These are phyloP conservation scores for Helicoverpa assulta DNA, from an alignment of 2,888 invertebrate species.

Conservation along the genomic window DNA sequence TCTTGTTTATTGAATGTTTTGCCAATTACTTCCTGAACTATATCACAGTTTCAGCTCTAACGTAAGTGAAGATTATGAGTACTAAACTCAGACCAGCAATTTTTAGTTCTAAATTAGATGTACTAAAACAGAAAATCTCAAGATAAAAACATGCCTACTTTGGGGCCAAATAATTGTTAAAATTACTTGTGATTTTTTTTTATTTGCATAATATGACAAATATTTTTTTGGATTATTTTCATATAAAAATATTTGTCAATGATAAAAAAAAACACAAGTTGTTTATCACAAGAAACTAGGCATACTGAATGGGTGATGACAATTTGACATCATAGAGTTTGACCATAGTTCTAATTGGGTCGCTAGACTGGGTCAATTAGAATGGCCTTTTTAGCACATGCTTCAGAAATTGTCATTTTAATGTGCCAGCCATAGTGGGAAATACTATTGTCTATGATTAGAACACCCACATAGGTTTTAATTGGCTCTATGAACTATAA, in stretches of 20 bases:
- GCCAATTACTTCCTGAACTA: too few species aligned
- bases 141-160: too few species aligned
- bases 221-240: not conserved
- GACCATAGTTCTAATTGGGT: constrained; percentile 75
- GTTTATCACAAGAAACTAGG: constrained; percentile 2
- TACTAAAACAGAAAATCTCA: too few species aligned
- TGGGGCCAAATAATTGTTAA: too few species aligned
- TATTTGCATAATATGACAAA: not conserved
- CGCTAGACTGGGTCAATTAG: constrained; percentile 83
- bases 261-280: not conserved
- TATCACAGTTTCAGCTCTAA: too few species aligned
- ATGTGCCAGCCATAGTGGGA: constrained; percentile 19
- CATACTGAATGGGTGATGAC: constrained; percentile 45
- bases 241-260: too few species aligned
- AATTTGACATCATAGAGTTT: constrained; percentile 63
- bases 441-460: constrained; percentile 24
- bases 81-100: too few species aligned
- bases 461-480: constrained; percentile 28
- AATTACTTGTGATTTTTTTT: not conserved
- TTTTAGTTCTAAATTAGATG: too few species aligned
- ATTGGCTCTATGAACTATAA: constrained; percentile 15
- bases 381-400: constrained; percentile 73
- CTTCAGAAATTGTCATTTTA: constrained; percentile 44
- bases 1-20: too few species aligned
- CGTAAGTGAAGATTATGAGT: too few species aligned